Base-by-base conservation (phyloP, 2,888 invertebrate species). In the Eupeodes luniger region DNA sequence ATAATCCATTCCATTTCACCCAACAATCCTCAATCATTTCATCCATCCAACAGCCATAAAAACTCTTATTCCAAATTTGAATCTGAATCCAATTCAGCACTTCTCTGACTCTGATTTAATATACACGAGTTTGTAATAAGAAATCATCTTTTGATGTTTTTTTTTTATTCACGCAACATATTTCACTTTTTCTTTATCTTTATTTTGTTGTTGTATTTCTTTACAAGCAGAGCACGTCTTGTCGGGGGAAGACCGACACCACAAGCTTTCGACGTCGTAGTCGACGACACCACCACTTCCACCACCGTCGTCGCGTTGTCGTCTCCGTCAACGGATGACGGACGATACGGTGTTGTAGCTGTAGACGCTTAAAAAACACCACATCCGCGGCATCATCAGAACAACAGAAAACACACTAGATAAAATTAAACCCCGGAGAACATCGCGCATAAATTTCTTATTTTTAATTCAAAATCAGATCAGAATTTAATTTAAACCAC, bases 401-500 rank as follows among this genome's bases (percentile, higher is more conserved):
- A 10, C 47, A 47, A 12, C 49, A 27, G 14, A 11, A 10, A 7
- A 57, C 64, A 44, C 47, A 62, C 64, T 27, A 36, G 16, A 40
- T 19, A 55, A 36, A 53, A 55, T 55, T 16, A 69, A 69, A 66
- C 67, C 67, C 67, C 66, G 47, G 27, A 34, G 34, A 70, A 51
- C 40, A 55, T 64, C 49, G 70, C 40, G 40, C 40, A 40, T 62
- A 77, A 66, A 80, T 76, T 61, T 59, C 51, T 40, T 34, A 49
- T 69, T 79, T 77, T 69, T 57, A 55, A 55, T 55, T 55, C 19
- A 19, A 44, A 61, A 78, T 66, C 64, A 72, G 51, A 78, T 66
- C 57, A 72, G 51, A 85, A 85, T 77, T 34, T 61, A 77, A 81
- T 81, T 81, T 81, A 49, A 55, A 61, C 61, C 81, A 59, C 75